Evolutionary conservation across 2,888 invertebrate genomes (phyloP), one percentile per base, ranked within the genome.

Genomic region (Netelia fuscicornis): DNA sequence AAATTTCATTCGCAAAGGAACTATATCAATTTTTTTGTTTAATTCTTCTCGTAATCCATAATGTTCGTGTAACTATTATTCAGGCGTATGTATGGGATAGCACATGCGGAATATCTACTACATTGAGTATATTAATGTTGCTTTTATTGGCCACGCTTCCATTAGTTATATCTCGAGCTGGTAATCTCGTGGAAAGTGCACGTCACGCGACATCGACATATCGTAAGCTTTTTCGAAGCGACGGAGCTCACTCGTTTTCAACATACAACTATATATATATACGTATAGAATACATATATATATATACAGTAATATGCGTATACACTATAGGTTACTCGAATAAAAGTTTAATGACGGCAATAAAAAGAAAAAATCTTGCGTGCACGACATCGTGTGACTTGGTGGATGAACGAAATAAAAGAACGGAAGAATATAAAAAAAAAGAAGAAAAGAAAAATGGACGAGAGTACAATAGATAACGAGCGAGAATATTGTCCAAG

Each of bases 61-160:
- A 62, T 64, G 68, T 37, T 70, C 37, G 74, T 74, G 30, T 70
- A 74, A 68, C 68, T 79, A 75, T 78, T 81, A 54, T 79, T 42
- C n/a, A 56, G 25, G 64, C 67, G 70, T 56, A 62, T 68, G 37
- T 11, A 20, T 17, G 9, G 17, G 20, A 17, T 8, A 17, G 17
- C 20, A 58, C 17, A 20, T 8, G 20, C 20, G 17, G 9, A 17
- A 58, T 13, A 48, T 58, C 37, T 62, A 23, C 37, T 64, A 74
- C 58, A 48, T 13, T 52, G 58, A 60, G 65, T 75, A 60, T 76
- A 87, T 88, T 86, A 86, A 88, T 88, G 83, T 87, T 85, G 87
- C 88, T 88, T 90, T 91, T 90, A 89, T 89, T 88, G 89, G 89
- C 88, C 87, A 90, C 89, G 89, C 89, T 91, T 91, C 89, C 91